A percentile compares a stretch with the other conserved stretches of the same genome.
Evolutionary conservation across 2,113 vertebrate species (phyloP).

Genomic region (Cygnus buccinator): DNA sequence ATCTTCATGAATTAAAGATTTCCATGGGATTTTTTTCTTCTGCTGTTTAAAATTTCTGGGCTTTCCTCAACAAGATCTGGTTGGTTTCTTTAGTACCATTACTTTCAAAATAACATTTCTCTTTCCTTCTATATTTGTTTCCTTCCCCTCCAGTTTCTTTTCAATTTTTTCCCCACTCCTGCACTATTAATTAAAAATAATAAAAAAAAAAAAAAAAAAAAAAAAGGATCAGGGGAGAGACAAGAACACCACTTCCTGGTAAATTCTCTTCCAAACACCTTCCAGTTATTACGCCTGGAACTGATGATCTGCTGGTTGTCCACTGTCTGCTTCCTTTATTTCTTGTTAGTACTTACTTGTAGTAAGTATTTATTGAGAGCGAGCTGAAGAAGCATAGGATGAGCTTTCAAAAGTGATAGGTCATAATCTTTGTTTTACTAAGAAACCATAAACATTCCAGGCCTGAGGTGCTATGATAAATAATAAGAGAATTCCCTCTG

Average conservation of each 20-base stretch:
- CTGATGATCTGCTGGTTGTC: not conserved
- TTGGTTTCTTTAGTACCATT: not conserved
- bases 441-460: not conserved
- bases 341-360: not conserved
- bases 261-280: not conserved
- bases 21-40: not conserved
- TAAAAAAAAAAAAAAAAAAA: too few species aligned
- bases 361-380: not conserved
- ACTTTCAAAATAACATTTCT: not conserved
- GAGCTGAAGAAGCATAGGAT: not conserved
- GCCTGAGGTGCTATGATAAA: not conserved
- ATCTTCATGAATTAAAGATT: not conserved
- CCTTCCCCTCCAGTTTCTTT: not conserved
- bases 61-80: not conserved
- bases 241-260: not conserved
- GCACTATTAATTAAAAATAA: not conserved
- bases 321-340: not conserved
- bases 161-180: not conserved
- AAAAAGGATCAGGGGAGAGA: not conserved
- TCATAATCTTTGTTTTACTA: not conserved
- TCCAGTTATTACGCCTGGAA: not conserved
- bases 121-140: not conserved
- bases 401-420: not conserved
- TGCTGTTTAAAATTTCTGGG: not conserved
- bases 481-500: not conserved